phyloP scores from a whole-genome alignment of 1,140 invertebrate species.

The Papilio machaon region DNA sequence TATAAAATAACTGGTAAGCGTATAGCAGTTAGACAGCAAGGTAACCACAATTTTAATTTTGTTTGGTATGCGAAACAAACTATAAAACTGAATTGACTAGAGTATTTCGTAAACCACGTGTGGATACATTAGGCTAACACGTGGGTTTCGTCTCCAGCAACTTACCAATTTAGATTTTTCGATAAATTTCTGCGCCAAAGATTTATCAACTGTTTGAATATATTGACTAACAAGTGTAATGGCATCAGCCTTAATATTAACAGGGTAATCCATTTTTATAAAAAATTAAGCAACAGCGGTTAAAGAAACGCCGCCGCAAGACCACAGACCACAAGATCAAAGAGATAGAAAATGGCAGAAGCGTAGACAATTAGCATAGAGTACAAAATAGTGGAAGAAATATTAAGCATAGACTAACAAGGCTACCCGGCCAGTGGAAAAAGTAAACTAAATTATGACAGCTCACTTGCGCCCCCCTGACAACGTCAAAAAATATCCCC shows the following conservation, averaged over 20 bases:
- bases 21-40: not conserved
- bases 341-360: not conserved
- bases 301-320: conserved; percentile 6
- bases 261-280: conserved; percentile 3
- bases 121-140: conserved; percentile 45
- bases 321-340: conserved; percentile 10
- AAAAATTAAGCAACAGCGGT: conserved; percentile 1
- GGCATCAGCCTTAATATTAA: not conserved
- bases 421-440: no score
- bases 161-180: conserved; percentile 73
- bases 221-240: no score
- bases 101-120: conserved; percentile 56
- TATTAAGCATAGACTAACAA: no score
- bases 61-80: not conserved
- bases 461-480: no score
- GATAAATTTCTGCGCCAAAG: conserved; percentile 62
- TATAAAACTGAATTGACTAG: conserved; percentile 30
- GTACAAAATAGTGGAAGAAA: not conserved
- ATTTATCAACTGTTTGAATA: conserved; percentile 54
- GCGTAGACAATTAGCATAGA: not conserved
- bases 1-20: no score
- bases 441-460: no score
- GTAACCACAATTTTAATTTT: not conserved
- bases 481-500: no score
- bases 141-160: conserved; percentile 51